Base-by-base conservation (phyloP, 2,113 vertebrate genomes). In the Labeo rohita region DNA sequence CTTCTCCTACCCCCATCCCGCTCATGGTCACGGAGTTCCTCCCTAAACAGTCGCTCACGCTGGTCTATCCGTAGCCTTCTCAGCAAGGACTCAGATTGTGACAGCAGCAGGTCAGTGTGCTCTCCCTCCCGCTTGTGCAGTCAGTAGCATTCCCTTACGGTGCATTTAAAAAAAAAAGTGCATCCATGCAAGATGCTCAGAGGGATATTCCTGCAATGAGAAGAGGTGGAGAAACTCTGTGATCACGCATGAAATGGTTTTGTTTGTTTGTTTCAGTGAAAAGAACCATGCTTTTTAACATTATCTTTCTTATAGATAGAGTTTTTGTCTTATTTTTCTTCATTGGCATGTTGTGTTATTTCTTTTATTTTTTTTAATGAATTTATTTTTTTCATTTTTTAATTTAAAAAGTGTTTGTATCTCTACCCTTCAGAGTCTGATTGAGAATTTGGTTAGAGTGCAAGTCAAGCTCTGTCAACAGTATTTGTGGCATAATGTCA, bases 21-120 rank as follows among this genome's bases (percentile, higher is more conserved):
- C 75, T 92, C 93, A 47, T 92, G 92, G 89, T 95, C 95, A 18
- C 92, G 88, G 81, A 93, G 94, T 88, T 93, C 93, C n/a, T 95
- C 94, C 13, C 92, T 92, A 56, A 92, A 88, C 90, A 92, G 92
- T 15, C 93, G 92, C n/a, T 94, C 92, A 61, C 93, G 93, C 1
- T 94, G 95, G 93, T 95, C 94, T 72, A 90, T 95, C 50, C 93
- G 90, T 89, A 95, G 94, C 87, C 93, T 95, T 90, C 91, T 96
- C 83, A 86, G 88, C 88, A 93, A 91, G 91, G 94, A 95, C 72
- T 93, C 92, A 11, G 94, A 95, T 85, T 90, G 91, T 89, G 95
- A 94, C 83, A 90, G 92, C 90, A 93, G 92, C 94, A 95, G 95
- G 95, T 95, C 89, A 95, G 94, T 95, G 91, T 75, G 50, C 43